Base-by-base conservation (phyloP, 1,140 invertebrate species). In the Drosophila nigromelanica region DNA sequence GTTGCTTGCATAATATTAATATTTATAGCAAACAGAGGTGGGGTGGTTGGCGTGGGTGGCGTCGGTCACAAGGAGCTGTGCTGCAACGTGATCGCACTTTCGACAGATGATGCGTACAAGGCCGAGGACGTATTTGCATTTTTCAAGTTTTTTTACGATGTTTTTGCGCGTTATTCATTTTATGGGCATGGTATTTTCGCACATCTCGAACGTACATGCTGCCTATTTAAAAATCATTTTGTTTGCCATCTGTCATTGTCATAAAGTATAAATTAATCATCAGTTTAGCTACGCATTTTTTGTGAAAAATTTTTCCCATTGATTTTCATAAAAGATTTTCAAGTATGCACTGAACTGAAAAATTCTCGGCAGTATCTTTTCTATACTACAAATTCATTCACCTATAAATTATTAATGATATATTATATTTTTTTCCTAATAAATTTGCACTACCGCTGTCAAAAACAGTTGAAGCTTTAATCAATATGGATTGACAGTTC, bases 371-470 rank as follows among this genome's bases (percentile, higher is more conserved):
- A 21, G 18, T 58, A 40, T 39, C 52, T 11, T 48, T 64, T 50
- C 24, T 52, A 51, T 50, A 39, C 30, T 47, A 35, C 11, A 68
- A 74, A 83, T 72, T 66, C 78, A 82, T 55, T 89, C 82, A 89
- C 24, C 79, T 58, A 82, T 89, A 70, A 89, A 89, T 87, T 87
- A 87, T 87, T 87, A 89, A 87, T 87, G 82, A 89, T 67, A 59
- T 85, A 85, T 79, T 80, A 37, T 45, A 64, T 58, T 30, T 54
- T 39, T 30, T 30, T 35, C n/a, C n/a, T n/a, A n/a, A n/a, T n/a
- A n/a, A n/a, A n/a, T 69, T 61, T 60, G 51, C 27, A 30, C 21
- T 18, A 18, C 1, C 18, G 18, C 48, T 86, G 82, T 86, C 82
- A 86, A 35, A 64, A 69, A 27, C 75, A 77, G 51, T 69, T 62